A percentile compares a stretch with the other conserved stretches of the same genome.
Evolutionary conservation across 2,797 vertebrate species (phyloP).

Genomic region (Phalloptychus januarius): DNA sequence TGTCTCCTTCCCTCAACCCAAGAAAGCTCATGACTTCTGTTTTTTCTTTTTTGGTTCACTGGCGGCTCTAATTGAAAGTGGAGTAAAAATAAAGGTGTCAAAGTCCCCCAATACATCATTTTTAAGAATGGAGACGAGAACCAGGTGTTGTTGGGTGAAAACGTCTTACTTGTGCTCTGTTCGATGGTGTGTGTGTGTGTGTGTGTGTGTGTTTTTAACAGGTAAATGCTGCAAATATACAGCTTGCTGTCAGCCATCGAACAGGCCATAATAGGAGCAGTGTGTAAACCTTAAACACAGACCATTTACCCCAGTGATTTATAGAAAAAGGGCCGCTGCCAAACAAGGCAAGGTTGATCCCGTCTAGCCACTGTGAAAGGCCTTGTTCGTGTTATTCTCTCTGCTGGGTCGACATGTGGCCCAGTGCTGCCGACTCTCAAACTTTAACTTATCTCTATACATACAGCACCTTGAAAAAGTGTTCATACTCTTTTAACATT

Average conservation of each 20-base stretch:
- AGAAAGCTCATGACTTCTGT: conserved; percentile 29
- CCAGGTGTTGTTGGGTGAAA: conserved; percentile 18
- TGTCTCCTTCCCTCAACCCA: background rate
- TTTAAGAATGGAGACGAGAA: conserved; percentile 11
- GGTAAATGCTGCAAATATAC: conserved; percentile 57
- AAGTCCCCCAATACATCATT: conserved; percentile 24
- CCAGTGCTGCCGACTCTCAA: background rate
- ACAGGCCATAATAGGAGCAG: conserved; percentile 54
- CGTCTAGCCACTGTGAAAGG: conserved; percentile 13
- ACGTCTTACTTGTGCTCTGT: background rate
- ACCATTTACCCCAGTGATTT: conserved; percentile 65
- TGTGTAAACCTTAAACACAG: conserved; percentile 57
- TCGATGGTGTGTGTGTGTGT: background rate
- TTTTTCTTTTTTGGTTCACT: background rate
- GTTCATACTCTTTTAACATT: background rate
- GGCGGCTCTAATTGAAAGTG: conserved; percentile 43
- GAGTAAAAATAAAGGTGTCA: conserved; percentile 64
- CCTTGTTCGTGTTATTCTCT: background rate
- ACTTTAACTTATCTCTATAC: background rate
- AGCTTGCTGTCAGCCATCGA: conserved; percentile 53
- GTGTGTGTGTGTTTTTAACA: conserved; percentile 39
- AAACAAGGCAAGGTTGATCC: conserved; percentile 2
- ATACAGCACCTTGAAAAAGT: background rate
- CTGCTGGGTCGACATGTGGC: background rate
- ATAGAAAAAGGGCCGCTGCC: conserved; percentile 42